phyloP scores from a whole-genome alignment of 30 jellyfish, hydroid and myxozoan genomes.

The Nemopilema nomurai region DNA sequence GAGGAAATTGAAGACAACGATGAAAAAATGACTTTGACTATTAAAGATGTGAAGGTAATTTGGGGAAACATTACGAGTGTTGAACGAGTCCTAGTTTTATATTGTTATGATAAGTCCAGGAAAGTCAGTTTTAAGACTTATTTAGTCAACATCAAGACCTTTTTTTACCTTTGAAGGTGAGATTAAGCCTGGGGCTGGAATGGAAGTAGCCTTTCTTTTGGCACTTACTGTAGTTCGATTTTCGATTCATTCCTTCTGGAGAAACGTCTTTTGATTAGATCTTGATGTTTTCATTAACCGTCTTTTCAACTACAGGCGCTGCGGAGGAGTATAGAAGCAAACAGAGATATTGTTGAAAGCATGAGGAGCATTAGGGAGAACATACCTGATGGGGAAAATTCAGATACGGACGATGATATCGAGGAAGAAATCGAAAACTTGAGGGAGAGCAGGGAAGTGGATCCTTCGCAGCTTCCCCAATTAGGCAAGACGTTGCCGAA shows the following conservation, averaged over 20 bases:
- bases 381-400: conserved; percentile 15
- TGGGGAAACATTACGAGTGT: not conserved
- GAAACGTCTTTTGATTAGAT: no score
- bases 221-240: no score
- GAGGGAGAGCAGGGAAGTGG: conserved; percentile 39
- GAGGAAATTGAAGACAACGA: conserved; percentile 60
- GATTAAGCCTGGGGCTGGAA: no score
- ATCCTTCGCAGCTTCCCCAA: conserved; percentile 51
- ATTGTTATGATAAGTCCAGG: no score
- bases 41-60: conserved; percentile 81
- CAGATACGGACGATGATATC: conserved; percentile 60
- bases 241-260: no score
- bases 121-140: no score
- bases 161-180: no score
- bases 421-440: conserved; percentile 60
- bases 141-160: no score
- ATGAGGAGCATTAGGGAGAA: conserved; percentile 54
- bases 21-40: conserved; percentile 67
- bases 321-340: conserved; percentile 85
- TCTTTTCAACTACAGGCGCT: conserved; percentile 69
- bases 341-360: conserved; percentile 77
- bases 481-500: conserved; percentile 56
- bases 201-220: no score
- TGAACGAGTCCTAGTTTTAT: no score
- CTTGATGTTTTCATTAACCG: no score